These are phyloP conservation scores for Gadopsis bispinosus DNA, from an alignment of 2,797 vertebrate genomes.

Conservation along the genomic window DNA sequence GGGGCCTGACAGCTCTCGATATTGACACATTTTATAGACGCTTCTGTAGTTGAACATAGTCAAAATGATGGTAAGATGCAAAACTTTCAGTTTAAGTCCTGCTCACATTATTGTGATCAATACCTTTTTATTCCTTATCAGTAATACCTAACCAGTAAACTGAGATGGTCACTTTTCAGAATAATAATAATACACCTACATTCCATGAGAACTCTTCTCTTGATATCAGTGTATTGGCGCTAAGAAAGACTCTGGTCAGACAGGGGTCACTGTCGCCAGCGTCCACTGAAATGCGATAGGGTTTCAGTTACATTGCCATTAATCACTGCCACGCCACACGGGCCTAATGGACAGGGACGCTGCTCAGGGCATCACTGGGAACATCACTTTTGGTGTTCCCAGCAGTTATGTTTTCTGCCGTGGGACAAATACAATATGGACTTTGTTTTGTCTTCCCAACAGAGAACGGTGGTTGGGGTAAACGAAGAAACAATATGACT, in stretches of 20 bases:
- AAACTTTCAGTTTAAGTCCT: background rate
- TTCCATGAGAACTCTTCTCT: background rate
- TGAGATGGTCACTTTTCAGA: background rate
- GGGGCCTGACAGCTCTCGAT: background rate
- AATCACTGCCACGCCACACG: slow-evolving; percentile 48
- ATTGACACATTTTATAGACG: background rate
- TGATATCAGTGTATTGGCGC: slow-evolving; percentile 20
- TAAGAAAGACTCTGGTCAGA: slow-evolving; percentile 35
- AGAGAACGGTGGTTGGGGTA: slow-evolving; percentile 23
- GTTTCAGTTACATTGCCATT: slow-evolving; percentile 66
- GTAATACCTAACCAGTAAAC: slow-evolving; percentile 5
- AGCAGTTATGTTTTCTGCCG: slow-evolving; percentile 33
- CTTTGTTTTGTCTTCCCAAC: slow-evolving; percentile 43
- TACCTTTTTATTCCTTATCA: background rate
- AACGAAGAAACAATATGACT: slow-evolving; percentile 51
- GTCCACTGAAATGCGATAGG: slow-evolving; percentile 52
- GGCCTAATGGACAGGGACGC: slow-evolving; percentile 52
- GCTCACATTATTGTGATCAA: background rate
- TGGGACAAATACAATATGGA: slow-evolving; percentile 31
- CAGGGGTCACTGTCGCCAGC: slow-evolving; percentile 36
- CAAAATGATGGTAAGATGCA: slow-evolving; percentile 1
- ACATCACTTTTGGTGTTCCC: slow-evolving; percentile 37
- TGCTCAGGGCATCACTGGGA: slow-evolving; percentile 34
- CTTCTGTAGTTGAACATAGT: background rate
- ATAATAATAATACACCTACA: background rate